Evolutionary conservation across 2,888 invertebrate genomes (phyloP), one percentile per base, ranked within the genome.

Genomic region (Athalia cordata): DNA sequence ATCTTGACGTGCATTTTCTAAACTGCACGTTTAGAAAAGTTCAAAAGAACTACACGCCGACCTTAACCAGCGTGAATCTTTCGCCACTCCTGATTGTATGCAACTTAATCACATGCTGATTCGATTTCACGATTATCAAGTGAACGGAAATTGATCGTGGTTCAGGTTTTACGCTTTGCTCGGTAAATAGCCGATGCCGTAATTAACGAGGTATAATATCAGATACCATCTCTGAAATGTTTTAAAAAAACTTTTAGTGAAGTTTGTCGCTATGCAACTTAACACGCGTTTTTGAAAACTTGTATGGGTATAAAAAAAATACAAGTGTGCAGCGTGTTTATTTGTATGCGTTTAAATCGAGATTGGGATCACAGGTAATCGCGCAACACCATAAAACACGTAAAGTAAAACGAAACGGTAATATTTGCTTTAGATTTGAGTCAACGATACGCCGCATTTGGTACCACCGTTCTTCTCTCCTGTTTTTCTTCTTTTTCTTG

Each of bases 141-240:
- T 67, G 52, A 67, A 67, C 67, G 67, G 67, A 67, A 67, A 67
- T 67, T 29, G 11, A 67, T 67, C 52, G 29, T 9, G 50, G 52
- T 67, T 11, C 52, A 9, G 9, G 55, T 67, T 67, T 52, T 49
- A 15, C 4, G 49, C 29, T 29, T 29, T 29, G 29, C 49, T 52
- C 67, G 50, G 9, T 13, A 50, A 67, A 67, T 67, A 52, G 49
- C 67, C 13, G 62, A 67, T 70, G 8, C 61, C 52, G 50, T 45
- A 70, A 13, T 79, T 78, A 47, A 62, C 59, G 49, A 67, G 50
- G 50, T 67, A 29, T 29, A 29, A 29, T 29, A 52, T 67, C 15
- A 52, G 50, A 67, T 67, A 9, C 15, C 52, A 67, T 67, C 67
- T 67, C 52, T 67, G 15, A 9, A 67, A 29, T 29, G 29, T 67